Evolutionary conservation across 1,140 invertebrate genomes (phyloP).

Genomic region (Drosophila malerkotliana): DNA sequence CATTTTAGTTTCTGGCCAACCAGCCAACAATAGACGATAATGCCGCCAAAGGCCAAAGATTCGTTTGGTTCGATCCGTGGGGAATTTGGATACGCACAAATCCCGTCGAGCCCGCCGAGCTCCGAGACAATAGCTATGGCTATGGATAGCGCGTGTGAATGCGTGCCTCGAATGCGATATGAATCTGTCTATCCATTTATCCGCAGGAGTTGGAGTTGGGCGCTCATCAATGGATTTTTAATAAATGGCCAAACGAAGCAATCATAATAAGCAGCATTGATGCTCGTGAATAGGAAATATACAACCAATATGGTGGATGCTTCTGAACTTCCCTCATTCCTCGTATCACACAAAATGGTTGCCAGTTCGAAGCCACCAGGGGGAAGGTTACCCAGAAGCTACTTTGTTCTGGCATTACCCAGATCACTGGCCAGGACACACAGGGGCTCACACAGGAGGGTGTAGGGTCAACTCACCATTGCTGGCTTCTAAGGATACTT

Average conservation of each 20-base stretch:
- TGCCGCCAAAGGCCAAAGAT: constrained; percentile 60
- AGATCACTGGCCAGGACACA: constrained; percentile 21
- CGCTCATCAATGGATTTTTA: constrained; percentile 77
- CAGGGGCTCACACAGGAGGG: no score
- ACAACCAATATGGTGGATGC: constrained; percentile 51
- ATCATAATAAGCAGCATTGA: constrained; percentile 57
- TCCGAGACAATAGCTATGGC: constrained; percentile 50
- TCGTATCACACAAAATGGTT: constrained; percentile 60
- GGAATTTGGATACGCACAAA: constrained; percentile 78
- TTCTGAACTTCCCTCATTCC: constrained; percentile 21
- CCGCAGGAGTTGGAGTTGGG: constrained; percentile 4
- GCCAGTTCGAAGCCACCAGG: constrained; percentile 20
- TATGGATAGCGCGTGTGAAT: constrained; percentile 69
- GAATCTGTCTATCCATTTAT: constrained; percentile 49
- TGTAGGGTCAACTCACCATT: background rate
- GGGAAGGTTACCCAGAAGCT: no score
- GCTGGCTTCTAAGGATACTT: background rate
- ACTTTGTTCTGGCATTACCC: background rate
- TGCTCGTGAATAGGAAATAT: constrained; percentile 65
- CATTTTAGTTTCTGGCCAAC: constrained; percentile 58
- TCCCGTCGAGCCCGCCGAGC: constrained; percentile 29
- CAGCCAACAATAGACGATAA: constrained; percentile 56
- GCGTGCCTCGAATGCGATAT: constrained; percentile 74
- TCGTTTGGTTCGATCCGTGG: constrained; percentile 55
- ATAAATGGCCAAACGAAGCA: constrained; percentile 64